Evolutionary conservation across 2,888 invertebrate species (phyloP).

Genomic region (Dorcus parallelipipedus): DNA sequence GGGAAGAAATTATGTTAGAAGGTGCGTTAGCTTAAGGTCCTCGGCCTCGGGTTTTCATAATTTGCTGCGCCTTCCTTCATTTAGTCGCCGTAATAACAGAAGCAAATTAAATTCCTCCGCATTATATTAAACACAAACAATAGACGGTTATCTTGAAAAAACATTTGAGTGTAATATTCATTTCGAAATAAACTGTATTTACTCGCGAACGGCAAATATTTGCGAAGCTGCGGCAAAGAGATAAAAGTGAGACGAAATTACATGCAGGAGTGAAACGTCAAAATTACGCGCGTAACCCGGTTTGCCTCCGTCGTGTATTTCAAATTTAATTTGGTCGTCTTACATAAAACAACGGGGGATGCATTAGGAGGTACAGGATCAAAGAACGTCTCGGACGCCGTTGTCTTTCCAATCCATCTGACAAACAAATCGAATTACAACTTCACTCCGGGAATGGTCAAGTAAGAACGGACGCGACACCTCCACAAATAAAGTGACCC

Average conservation of each 20-base stretch:
- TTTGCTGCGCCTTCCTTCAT: too few relatives aligned
- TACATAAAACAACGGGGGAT: background rate
- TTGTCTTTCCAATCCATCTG: conserved; percentile 46
- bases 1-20: too few relatives aligned
- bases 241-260: background rate
- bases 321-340: background rate
- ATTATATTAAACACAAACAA: background rate
- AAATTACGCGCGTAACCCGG: background rate
- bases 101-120: too few relatives aligned
- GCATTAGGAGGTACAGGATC: background rate
- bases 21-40: too few relatives aligned
- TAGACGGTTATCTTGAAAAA: background rate
- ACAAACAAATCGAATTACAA: conserved; percentile 44
- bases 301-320: background rate
- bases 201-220: background rate
- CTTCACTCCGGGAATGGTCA: conserved; percentile 16
- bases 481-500: conserved; percentile 1
- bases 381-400: conserved; percentile 19
- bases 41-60: too few relatives aligned
- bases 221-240: background rate
- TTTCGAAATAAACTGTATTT: background rate
- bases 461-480: background rate
- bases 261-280: background rate
- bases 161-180: background rate
- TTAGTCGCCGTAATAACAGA: too few relatives aligned